phyloP scores from a whole-genome alignment of 2,113 vertebrate genomes.

The Patagioenas fasciata region DNA sequence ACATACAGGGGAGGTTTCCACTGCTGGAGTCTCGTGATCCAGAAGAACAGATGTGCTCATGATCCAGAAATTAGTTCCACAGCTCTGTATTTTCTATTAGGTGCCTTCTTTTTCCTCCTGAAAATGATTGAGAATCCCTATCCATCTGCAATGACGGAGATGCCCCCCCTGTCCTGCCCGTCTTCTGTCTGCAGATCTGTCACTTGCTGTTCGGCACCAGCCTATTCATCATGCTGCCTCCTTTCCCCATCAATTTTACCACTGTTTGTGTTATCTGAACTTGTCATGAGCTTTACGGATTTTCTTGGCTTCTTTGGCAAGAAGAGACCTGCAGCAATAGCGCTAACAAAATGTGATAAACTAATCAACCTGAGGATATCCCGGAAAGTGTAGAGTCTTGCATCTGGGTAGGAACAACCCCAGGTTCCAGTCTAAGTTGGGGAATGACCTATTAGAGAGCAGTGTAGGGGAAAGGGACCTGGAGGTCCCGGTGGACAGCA shows the following conservation, averaged over 20 bases:
- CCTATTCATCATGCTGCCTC: conserved; percentile 69
- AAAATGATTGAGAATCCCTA: conserved; percentile 69
- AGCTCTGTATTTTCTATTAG: not conserved
- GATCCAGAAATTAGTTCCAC: not conserved
- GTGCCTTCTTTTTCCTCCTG: conserved; percentile 14
- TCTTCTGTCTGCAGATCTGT: conserved; percentile 46
- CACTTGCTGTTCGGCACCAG: conserved; percentile 56
- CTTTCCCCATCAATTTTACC: conserved; percentile 59
- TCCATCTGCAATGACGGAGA: conserved; percentile 67
- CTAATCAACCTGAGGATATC: not conserved
- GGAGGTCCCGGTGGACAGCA: too few relatives aligned
- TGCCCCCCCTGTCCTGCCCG: conserved; percentile 65
- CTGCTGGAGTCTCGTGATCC: not conserved
- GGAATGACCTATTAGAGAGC: too few relatives aligned
- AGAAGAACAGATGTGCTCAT: not conserved
- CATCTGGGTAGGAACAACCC: too few relatives aligned
- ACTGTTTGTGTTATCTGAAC: conserved; percentile 48
- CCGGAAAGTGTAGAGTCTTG: not conserved
- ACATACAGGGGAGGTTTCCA: not conserved
- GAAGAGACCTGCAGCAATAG: not conserved
- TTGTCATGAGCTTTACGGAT: conserved; percentile 36
- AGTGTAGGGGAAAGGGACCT: too few relatives aligned
- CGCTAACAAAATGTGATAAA: not conserved
- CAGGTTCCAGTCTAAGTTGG: too few relatives aligned
- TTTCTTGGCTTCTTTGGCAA: conserved; percentile 36